These are phyloP conservation scores for Apostichopus japonicus DNA, from an alignment of 35 echinoderm and acorn worm genomes.

Conservation along the genomic window DNA sequence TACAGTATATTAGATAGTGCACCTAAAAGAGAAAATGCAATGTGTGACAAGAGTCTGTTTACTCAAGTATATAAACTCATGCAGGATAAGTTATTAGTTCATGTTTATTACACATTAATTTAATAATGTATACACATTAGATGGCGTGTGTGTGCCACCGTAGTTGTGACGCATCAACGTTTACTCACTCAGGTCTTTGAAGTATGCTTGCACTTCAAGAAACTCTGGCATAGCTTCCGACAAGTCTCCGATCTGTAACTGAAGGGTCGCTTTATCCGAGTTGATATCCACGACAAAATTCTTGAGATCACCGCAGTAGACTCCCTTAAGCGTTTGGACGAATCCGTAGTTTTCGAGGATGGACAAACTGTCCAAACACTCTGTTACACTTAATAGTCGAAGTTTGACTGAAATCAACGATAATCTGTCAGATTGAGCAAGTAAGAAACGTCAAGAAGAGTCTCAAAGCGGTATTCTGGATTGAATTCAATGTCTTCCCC, in stretches of 20 bases:
- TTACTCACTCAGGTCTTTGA: conserved; percentile 10
- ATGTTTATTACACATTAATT: too few species aligned
- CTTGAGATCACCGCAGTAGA: background rate
- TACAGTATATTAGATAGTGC: too few species aligned
- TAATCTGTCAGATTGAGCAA: background rate
- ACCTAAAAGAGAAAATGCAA: too few species aligned
- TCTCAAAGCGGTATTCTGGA: background rate
- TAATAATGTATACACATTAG: too few species aligned
- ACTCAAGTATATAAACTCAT: too few species aligned
- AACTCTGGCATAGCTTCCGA: background rate
- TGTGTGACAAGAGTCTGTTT: too few species aligned
- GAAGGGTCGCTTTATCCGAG: background rate
- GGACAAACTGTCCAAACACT: conserved; percentile 9
- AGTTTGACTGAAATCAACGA: background rate
- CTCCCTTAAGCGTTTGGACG: background rate
- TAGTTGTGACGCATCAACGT: too few species aligned
- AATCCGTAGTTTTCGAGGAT: background rate
- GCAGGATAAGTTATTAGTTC: too few species aligned
- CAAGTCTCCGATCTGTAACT: conserved; percentile 6
- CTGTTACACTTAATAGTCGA: background rate
- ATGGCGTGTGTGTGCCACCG: too few species aligned
- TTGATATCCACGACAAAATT: conserved; percentile 7
- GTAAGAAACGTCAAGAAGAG: background rate
- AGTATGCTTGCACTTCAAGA: conserved; percentile 22
- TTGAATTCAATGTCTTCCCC: too few species aligned